Base-by-base conservation (phyloP, 2,888 invertebrate species). In the Nemapogon koenigi region DNA sequence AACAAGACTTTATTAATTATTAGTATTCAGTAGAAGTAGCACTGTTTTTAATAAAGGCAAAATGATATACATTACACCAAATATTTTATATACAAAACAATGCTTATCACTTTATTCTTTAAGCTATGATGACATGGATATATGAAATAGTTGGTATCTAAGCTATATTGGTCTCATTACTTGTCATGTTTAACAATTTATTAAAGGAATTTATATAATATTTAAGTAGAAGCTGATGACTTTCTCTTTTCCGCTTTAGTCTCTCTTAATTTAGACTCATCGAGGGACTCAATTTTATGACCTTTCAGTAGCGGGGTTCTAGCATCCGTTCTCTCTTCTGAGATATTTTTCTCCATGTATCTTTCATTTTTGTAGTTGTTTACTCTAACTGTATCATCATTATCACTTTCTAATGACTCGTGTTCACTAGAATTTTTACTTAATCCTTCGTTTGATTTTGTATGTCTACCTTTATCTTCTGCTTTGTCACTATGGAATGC, bases 161-260 rank as follows among this genome's bases (percentile, higher is more conserved):
- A 64, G 53, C 50, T 52, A 56, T 63, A 66, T 67, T 68, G 66
- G 65, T 69, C 68, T 49, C 47, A 43, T 49, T 50, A 33, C 14
- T 37, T 19, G 19, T 22, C 28, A 26, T 16, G n/a, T 26, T 26
- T 14, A 18, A 38, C 16, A 14, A 35, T 10, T 16, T 25, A 26
- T 35, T 38, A 8, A 16, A 16, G 11, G 14, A 32, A 10, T 29
- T 33, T 29, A 13, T n/a, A n/a, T n/a, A n/a, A n/a, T n/a, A 49
- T 54, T 62, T 73, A 76, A 58, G 78, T 78, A 33, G 78, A 78
- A 46, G 78, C 76, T 37, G 78, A 75, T 37, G 78, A 79, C 55
- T 78, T 79, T 42, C 78, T 55, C 47, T 76, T 78, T 41, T 78
- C 78, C 37, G 62, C 52, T 56, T 75, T 76, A 43, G 55, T 67